Evolutionary conservation across 2,888 invertebrate genomes (phyloP).

Genomic region (Zelleria hepariella): DNA sequence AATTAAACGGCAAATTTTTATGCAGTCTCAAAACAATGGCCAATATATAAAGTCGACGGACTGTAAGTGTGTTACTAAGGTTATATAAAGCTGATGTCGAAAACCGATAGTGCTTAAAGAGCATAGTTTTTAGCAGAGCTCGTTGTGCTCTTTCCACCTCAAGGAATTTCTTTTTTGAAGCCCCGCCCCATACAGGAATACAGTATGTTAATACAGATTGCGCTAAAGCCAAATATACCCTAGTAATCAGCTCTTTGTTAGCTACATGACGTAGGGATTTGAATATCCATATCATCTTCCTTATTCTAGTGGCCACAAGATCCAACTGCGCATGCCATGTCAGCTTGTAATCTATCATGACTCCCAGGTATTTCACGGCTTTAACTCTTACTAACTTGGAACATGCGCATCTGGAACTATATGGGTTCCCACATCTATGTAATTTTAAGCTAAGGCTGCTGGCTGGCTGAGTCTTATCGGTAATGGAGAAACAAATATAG

Average conservation of each 20-base stretch:
- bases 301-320: neutral
- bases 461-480: neutral
- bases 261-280: slow-evolving; percentile 9
- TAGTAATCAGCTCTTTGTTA: neutral
- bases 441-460: neutral
- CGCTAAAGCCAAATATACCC: slow-evolving; percentile 7
- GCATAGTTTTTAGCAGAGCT: slow-evolving; percentile 10
- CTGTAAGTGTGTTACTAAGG: too few species aligned
- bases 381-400: neutral
- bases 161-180: slow-evolving; percentile 6
- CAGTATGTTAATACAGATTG: slow-evolving; percentile 9
- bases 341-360: neutral
- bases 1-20: too few species aligned
- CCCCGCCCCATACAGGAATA: slow-evolving; percentile 12
- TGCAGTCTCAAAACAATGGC: too few species aligned
- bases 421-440: neutral
- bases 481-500: neutral
- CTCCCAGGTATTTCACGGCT: neutral
- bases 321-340: neutral
- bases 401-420: neutral
- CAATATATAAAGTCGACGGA: too few species aligned
- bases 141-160: slow-evolving; percentile 11
- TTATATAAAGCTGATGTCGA: too few species aligned
- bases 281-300: slow-evolving; percentile 12
- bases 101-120: too few species aligned